A percentile compares a stretch with the other conserved stretches of the same genome.
Conservation (phyloP, 2,797 vertebrate species). For the Syngnathus rostellatus region DNA sequence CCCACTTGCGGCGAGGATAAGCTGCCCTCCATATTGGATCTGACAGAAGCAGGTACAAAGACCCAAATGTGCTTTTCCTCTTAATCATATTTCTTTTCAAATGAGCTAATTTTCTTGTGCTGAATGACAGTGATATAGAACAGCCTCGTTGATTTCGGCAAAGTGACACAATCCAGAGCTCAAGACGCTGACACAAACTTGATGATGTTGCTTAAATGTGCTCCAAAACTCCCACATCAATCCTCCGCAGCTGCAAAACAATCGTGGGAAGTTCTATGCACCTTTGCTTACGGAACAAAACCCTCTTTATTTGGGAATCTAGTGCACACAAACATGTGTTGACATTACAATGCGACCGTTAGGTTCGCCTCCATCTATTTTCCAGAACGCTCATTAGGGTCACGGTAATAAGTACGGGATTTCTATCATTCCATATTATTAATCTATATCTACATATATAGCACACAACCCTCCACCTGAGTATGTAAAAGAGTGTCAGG, state of each 20-base stretch:
- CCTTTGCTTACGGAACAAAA: not conserved
- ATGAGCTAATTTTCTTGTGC: conserved; percentile 11
- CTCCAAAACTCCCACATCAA: not conserved
- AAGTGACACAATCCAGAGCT: not conserved
- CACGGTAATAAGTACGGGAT: not conserved
- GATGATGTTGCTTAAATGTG: conserved; percentile 2
- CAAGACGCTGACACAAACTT: not conserved
- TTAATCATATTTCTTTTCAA: conserved; percentile 1
- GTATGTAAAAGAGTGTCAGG: conserved; percentile 36
- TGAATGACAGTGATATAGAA: conserved; percentile 12
- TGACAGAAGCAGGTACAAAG: conserved; percentile 18
- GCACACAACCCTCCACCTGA: not conserved
- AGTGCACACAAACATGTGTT: not conserved
- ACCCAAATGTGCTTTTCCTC: not conserved
- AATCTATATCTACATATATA: not conserved
- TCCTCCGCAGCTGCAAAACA: not conserved
- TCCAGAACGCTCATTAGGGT: not conserved
- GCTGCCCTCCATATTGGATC: conserved; percentile 15
- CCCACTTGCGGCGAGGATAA: conserved; percentile 18
- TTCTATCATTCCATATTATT: not conserved
- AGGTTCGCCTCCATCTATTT: not conserved
- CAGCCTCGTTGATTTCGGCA: conserved; percentile 11
- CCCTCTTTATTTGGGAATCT: not conserved
- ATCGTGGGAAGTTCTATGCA: not conserved
- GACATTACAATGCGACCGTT: not conserved